These are phyloP conservation scores for Diachasmimorpha longicaudata DNA, from an alignment of 1,140 invertebrate genomes.

Conservation along the genomic window DNA sequence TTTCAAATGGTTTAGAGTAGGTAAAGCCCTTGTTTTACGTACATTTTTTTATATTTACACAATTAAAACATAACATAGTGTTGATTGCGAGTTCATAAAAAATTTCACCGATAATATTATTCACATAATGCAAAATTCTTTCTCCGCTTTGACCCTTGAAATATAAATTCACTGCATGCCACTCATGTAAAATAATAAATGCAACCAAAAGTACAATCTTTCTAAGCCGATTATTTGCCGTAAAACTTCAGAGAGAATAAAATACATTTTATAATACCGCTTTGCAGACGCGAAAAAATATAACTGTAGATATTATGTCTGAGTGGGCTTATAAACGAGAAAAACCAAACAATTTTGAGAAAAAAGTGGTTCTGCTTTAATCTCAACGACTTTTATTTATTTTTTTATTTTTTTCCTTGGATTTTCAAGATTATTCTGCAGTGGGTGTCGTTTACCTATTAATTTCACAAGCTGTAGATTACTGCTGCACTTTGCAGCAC, in stretches of 20 bases:
- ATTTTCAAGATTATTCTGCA: not conserved
- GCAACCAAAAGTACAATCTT: not conserved
- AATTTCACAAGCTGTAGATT: constrained; percentile 17
- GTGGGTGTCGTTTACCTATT: not conserved
- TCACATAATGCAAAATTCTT: no score
- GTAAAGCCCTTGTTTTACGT: no score
- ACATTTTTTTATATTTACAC: no score
- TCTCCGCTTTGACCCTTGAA: not conserved
- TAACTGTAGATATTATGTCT: not conserved
- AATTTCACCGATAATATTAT: no score
- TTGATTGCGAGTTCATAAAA: no score
- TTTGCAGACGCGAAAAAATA: not conserved
- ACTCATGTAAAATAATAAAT: not conserved
- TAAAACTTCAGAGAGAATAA: not conserved
- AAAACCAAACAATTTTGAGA: not conserved
- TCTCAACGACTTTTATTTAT: not conserved
- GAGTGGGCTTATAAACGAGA: not conserved
- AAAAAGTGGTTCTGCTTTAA: not conserved
- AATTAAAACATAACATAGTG: no score
- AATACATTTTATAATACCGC: not conserved
- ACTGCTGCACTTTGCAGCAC: not conserved
- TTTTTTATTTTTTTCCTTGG: not conserved
- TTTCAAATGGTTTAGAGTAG: no score
- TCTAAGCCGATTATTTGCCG: not conserved
- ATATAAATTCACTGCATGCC: not conserved